phyloP scores from a whole-genome alignment of 2,888 invertebrate species.

The Euzophera pinguis region DNA sequence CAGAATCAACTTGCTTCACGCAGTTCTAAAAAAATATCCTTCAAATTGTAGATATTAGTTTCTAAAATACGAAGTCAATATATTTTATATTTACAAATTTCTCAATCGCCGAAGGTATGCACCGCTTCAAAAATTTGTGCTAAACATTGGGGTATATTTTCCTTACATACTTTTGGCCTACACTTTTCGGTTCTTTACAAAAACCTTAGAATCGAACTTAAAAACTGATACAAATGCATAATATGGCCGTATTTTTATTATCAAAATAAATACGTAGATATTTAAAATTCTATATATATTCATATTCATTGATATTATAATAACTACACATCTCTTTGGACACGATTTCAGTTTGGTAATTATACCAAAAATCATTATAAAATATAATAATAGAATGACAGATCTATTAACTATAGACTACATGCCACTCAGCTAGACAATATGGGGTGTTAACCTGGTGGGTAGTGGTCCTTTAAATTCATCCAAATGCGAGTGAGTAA shows the following conservation, averaged over 20 bases:
- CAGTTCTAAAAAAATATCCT: not conserved
- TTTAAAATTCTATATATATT: conserved; percentile 34
- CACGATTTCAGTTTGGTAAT: conserved; percentile 62
- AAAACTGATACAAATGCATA: conserved; percentile 46
- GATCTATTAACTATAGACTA: conserved; percentile 41
- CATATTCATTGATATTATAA: conserved; percentile 42
- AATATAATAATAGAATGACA: conserved; percentile 34
- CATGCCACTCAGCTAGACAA: not conserved
- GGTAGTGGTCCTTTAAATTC: too few species aligned
- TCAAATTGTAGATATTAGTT: too few species aligned
- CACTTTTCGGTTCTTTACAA: conserved; percentile 47
- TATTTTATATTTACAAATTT: conserved; percentile 32
- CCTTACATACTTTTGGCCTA: conserved; percentile 41
- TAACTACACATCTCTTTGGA: conserved; percentile 63
- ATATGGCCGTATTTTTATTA: conserved; percentile 52
- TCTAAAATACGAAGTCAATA: not conserved
- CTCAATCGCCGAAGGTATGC: conserved; percentile 28
- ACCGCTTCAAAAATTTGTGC: conserved; percentile 55
- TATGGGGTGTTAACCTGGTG: not conserved
- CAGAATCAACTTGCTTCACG: too few species aligned
- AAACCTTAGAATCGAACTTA: conserved; percentile 36
- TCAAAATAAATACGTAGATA: conserved; percentile 62
- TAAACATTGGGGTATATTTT: conserved; percentile 39
- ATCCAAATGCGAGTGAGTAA: too few species aligned
- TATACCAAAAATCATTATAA: conserved; percentile 31